Evolutionary conservation across 2,888 invertebrate genomes (phyloP).

Genomic region (Elegia similella): DNA sequence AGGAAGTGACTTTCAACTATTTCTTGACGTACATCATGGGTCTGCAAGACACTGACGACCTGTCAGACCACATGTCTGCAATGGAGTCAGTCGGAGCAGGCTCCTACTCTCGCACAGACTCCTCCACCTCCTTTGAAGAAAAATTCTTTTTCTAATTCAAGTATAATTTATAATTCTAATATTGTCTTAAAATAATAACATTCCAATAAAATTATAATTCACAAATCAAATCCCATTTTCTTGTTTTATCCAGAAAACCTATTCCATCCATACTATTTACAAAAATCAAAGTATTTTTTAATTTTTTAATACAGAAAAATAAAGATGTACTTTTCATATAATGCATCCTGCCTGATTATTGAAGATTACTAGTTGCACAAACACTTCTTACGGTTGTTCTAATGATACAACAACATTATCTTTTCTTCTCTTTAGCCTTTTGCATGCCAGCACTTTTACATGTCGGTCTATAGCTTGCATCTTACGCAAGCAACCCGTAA

Average conservation of each 20-base stretch:
- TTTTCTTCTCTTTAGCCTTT: no score
- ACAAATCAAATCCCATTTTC: slow-evolving; percentile 11
- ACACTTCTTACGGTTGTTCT: no score
- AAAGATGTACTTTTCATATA: no score
- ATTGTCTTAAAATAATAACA: neutral
- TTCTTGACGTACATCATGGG: slow-evolving; percentile 75
- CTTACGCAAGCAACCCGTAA: no score
- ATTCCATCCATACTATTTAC: no score
- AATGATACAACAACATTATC: no score
- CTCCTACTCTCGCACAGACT: slow-evolving; percentile 34
- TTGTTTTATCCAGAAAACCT: neutral
- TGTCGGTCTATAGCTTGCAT: no score
- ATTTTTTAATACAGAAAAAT: no score
- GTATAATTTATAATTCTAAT: slow-evolving; percentile 10
- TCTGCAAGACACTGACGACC: slow-evolving; percentile 60
- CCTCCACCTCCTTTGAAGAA: slow-evolving; percentile 35
- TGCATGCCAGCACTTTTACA: no score
- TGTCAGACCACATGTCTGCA: slow-evolving; percentile 45
- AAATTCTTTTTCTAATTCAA: slow-evolving; percentile 26
- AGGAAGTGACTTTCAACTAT: slow-evolving; percentile 66
- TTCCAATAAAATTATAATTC: slow-evolving; percentile 14
- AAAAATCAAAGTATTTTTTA: no score
- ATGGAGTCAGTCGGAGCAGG: slow-evolving; percentile 36
- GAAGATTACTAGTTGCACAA: no score
- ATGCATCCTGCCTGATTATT: no score